Conservation (phyloP, 1,140 invertebrate species). For the Aphelenchoides fujianensis region DNA sequence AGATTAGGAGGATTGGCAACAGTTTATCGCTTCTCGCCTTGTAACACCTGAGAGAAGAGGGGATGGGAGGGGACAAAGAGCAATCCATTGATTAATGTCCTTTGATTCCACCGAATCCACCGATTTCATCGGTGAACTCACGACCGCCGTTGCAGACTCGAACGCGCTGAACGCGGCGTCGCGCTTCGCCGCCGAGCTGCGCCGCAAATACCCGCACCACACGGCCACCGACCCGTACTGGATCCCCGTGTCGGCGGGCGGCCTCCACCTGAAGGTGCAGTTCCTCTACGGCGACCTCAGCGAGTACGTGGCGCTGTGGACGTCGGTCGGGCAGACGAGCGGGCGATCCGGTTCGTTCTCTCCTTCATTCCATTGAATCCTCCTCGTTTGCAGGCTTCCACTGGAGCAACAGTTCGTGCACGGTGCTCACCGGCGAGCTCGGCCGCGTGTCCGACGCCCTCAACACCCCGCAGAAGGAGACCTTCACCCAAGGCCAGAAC, state of each 20-base stretch:
- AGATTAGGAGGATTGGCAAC: too few relatives aligned
- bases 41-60: too few relatives aligned
- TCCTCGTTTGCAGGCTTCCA: conserved; percentile 35
- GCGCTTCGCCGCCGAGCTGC: conserved; percentile 9
- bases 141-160: not conserved
- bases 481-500: conserved; percentile 43
- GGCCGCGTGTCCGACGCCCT: conserved; percentile 34
- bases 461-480: conserved; percentile 31
- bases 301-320: conserved; percentile 36
- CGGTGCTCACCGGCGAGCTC: conserved; percentile 40
- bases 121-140: not conserved
- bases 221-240: conserved; percentile 4
- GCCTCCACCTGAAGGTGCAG: conserved; percentile 39
- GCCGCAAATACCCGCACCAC: conserved; percentile 12
- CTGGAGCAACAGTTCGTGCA: conserved; percentile 46
- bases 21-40: too few relatives aligned
- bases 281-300: conserved; percentile 32
- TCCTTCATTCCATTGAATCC: conserved; percentile 10
- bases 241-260: conserved; percentile 39
- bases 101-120: too few relatives aligned
- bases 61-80: too few relatives aligned
- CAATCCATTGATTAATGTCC: too few relatives aligned
- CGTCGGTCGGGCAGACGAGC: conserved; percentile 26
- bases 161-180: conserved; percentile 2
- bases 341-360: conserved; percentile 32